Conservation (phyloP, 1,140 invertebrate genomes). For the Drosophila pachea region DNA sequence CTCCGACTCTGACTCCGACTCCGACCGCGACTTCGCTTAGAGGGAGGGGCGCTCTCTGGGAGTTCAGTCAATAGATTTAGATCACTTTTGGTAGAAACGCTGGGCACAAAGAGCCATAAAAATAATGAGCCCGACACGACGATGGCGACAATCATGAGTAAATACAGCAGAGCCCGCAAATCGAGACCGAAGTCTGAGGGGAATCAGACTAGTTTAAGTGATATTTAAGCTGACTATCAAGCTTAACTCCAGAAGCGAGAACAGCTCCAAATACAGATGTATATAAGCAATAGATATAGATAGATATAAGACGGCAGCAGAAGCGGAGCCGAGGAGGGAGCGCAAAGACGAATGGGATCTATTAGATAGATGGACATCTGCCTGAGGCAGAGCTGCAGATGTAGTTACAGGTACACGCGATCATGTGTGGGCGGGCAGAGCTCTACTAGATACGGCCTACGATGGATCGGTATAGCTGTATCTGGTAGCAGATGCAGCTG, state of each 20-base stretch:
- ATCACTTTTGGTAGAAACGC: constrained; percentile 57
- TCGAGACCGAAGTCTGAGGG: constrained; percentile 15
- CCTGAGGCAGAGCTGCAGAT: background rate
- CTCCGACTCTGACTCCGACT: constrained; percentile 15
- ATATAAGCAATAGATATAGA: background rate
- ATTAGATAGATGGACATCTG: constrained; percentile 4
- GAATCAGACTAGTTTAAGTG: constrained; percentile 12
- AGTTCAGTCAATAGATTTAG: constrained; percentile 73
- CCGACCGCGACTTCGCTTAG: constrained; percentile 6
- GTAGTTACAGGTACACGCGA: background rate
- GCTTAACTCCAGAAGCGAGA: constrained; percentile 3
- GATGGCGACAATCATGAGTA: constrained; percentile 71
- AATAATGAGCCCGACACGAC: constrained; percentile 72
- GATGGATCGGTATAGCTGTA: background rate
- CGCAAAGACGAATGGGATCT: no score
- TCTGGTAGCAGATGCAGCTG: constrained; percentile 6
- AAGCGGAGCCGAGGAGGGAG: no score
- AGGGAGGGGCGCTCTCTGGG: constrained; percentile 36
- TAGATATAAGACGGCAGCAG: background rate
- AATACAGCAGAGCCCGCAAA: constrained; percentile 34
- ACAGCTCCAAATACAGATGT: constrained; percentile 4
- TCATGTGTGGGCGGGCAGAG: background rate
- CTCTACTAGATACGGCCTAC: no score
- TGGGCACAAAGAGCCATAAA: constrained; percentile 65
- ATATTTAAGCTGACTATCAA: constrained; percentile 26